These are phyloP conservation scores for Ceyx erithaca DNA, from an alignment of 2,797 vertebrate species.

Conservation along the genomic window DNA sequence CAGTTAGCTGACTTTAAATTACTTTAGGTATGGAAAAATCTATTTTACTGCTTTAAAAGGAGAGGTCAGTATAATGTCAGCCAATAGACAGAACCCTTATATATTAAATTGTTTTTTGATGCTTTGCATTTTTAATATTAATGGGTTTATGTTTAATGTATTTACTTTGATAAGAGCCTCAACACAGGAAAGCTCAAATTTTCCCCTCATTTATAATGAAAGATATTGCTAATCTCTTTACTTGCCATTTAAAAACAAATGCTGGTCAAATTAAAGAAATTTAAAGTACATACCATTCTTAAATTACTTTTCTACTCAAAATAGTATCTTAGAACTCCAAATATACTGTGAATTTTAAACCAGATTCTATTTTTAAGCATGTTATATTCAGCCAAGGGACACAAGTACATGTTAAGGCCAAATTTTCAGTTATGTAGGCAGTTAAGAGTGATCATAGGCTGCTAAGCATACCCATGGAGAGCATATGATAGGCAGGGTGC, in stretches of 20 bases:
- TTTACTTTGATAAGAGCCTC: background rate
- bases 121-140: conserved; percentile 28
- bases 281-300: background rate
- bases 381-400: background rate
- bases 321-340: background rate
- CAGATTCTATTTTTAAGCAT: background rate
- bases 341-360: background rate
- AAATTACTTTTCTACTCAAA: background rate
- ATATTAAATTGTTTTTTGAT: background rate
- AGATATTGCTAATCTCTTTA: background rate
- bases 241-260: background rate
- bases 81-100: conserved; percentile 22
- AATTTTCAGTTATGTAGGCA: background rate
- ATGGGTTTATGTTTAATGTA: background rate
- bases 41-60: conserved; percentile 51
- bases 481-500: background rate
- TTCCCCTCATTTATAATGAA: background rate
- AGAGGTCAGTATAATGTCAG: conserved; percentile 34
- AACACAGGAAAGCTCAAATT: background rate
- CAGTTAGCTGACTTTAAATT: conserved; percentile 65
- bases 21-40: conserved; percentile 46
- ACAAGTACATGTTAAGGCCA: background rate
- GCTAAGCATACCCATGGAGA: background rate
- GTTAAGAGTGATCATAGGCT: background rate
- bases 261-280: background rate